These are phyloP conservation scores for Gymnocheta viridis DNA, from an alignment of 2,888 invertebrate species.

Conservation along the genomic window DNA sequence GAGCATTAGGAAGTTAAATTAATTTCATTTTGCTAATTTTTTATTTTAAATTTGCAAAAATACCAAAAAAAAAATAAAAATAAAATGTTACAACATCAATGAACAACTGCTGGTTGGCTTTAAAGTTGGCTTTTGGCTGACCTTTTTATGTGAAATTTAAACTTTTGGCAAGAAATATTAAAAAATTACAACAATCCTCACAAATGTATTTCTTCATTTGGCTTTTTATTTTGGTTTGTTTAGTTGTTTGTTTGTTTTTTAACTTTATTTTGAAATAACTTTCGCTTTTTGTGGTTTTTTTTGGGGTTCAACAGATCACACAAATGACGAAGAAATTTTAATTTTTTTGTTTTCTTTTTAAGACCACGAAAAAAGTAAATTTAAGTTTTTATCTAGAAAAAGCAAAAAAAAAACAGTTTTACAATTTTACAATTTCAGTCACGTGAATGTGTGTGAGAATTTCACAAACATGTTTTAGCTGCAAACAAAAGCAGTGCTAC, in stretches of 20 bases:
- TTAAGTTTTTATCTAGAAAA: slow-evolving; percentile 13
- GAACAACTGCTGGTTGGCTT: slow-evolving; percentile 14
- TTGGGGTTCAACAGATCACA: slow-evolving; percentile 17
- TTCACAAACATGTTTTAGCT: slow-evolving; percentile 1
- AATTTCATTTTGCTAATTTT: background rate
- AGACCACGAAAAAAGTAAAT: background rate
- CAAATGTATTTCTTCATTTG: background rate
- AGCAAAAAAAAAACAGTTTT: background rate
- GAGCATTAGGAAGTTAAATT: slow-evolving; percentile 30
- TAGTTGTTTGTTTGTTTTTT: too few relatives aligned
- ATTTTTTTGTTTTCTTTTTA: background rate
- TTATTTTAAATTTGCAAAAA: background rate
- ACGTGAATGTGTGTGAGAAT: slow-evolving; percentile 23
- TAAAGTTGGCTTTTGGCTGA: slow-evolving; percentile 26
- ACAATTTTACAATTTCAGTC: slow-evolving; percentile 18
- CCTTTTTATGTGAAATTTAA: slow-evolving; percentile 45
- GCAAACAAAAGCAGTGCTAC: background rate
- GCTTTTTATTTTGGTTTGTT: background rate
- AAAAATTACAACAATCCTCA: background rate
- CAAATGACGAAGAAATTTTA: slow-evolving; percentile 1
- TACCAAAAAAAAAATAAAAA: background rate
- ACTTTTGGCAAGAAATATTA: slow-evolving; percentile 33
- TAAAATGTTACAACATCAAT: background rate
- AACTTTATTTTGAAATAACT: background rate
- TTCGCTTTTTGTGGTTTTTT: slow-evolving; percentile 36